Base-by-base conservation (phyloP, 2,113 vertebrate species). In the Thryonomys swinderianus region DNA sequence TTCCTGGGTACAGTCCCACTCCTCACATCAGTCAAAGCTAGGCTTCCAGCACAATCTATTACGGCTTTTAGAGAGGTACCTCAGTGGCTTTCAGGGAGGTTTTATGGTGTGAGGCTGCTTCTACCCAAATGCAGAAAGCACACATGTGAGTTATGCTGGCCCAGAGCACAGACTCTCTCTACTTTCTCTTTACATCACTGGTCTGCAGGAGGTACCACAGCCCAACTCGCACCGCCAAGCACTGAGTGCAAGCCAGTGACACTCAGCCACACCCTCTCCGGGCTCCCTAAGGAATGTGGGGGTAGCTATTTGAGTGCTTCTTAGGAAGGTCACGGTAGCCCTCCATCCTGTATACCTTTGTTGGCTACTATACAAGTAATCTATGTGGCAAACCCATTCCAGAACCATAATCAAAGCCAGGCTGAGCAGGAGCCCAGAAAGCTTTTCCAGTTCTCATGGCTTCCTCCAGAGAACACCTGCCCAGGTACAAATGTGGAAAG, bases 1-100 rank as follows among this genome's bases (percentile, higher is more conserved):
- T 99, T 99, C 98, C 99, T 99, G 99, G 98, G 98, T 98, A 98
- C 98, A 98, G 97, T 99, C 98, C 98, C 96, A 98, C 98, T 98
- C 98, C 98, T 98, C 98, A 98, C 99, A 98, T 99, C 98, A 98
- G 98, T 99, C 98, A 98, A 98, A 98, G 97, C 98, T 95, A 96
- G 97, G 97, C 97, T 98, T 98, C 98, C 97, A 97, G 94, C 94
- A 98, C 97, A 98, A 95, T 98, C 97, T 97, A 96, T 98, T 98
- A 98, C 67, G 55, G 98, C 98, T 98, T 98, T 98, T 96, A 98
- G 98, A 98, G 97, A 98, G 97, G 95, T 96, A 97, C 81, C 98
- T 98, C 96, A 14, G 53, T 96, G 95, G 93, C 88, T 98, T 98
- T 98, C 51, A 12, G 88, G 96, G 86, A 97, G 94, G 91, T 97